Conservation (phyloP, 2,113 vertebrate species). For the Mionectes macconnelli region DNA sequence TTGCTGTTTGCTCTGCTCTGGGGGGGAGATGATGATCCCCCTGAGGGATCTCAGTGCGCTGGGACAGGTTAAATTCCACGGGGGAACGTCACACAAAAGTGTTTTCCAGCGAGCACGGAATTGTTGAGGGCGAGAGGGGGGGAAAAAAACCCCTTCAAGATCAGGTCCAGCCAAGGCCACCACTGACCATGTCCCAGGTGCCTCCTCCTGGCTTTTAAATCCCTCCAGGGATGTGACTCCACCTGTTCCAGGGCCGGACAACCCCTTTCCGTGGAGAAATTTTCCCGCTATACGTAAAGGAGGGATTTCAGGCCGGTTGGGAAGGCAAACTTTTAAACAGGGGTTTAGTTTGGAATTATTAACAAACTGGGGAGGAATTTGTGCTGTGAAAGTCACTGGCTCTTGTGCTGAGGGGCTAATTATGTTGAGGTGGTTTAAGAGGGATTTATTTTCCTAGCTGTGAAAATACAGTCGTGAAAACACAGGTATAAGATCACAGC, state of each 20-base stretch:
- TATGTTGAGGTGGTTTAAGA: neutral
- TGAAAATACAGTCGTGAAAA: too few relatives aligned
- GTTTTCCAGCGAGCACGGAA: neutral
- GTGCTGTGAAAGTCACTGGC: neutral
- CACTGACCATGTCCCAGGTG: too few relatives aligned
- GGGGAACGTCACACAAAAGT: neutral
- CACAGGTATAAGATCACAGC: too few relatives aligned
- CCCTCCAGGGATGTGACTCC: too few relatives aligned
- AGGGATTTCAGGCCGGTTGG: neutral
- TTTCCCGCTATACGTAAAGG: too few relatives aligned
- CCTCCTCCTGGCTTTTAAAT: too few relatives aligned
- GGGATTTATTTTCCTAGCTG: too few relatives aligned
- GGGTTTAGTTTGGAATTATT: neutral
- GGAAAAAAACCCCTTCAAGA: neutral
- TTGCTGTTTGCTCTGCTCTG: neutral
- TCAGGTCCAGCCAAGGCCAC: too few relatives aligned
- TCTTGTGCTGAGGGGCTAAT: neutral
- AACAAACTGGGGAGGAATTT: too few relatives aligned
- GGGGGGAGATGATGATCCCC: neutral
- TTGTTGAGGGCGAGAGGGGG: neutral
- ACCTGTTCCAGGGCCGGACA: too few relatives aligned
- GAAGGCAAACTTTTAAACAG: too few relatives aligned
- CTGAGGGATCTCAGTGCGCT: neutral
- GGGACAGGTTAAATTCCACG: neutral
- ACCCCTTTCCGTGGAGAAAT: too few relatives aligned